Evolutionary conservation across 2,113 vertebrate species (phyloP).

Genomic region (Hoplias malabaricus): DNA sequence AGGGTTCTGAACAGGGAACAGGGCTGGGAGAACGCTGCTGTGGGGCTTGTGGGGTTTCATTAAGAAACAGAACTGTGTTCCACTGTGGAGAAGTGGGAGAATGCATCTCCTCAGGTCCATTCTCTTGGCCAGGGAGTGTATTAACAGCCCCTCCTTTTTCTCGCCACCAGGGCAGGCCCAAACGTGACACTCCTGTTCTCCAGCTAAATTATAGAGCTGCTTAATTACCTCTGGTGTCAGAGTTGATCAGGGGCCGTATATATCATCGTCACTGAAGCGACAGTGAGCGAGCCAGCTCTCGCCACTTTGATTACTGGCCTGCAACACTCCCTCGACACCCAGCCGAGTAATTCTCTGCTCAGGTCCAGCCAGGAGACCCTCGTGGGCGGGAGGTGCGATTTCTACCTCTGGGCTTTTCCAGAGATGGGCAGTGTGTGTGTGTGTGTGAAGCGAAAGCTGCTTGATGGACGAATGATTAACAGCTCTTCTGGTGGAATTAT

Average conservation of each 20-base stretch:
- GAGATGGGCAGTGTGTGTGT: neutral
- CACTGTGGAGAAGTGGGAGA: no score
- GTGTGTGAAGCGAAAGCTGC: slow-evolving; percentile 11
- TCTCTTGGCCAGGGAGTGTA: slow-evolving; percentile 8
- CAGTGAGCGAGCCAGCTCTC: slow-evolving; percentile 13
- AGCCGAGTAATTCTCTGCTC: slow-evolving; percentile 23
- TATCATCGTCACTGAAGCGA: slow-evolving; percentile 53
- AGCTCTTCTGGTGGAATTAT: neutral
- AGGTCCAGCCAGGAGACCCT: neutral
- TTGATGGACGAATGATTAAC: slow-evolving; percentile 19
- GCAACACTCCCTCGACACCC: slow-evolving; percentile 8
- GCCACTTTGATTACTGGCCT: slow-evolving; percentile 48
- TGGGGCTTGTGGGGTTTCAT: no score
- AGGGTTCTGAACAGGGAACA: no score
- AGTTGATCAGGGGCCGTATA: slow-evolving; percentile 67
- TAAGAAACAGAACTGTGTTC: no score
- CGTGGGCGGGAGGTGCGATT: neutral
- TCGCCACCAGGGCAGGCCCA: slow-evolving; percentile 52
- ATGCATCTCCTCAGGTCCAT: neutral
- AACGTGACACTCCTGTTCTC: slow-evolving; percentile 57
- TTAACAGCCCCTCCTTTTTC: slow-evolving; percentile 36
- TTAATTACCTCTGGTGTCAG: slow-evolving; percentile 74
- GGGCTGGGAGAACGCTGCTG: no score
- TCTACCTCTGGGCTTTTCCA: slow-evolving; percentile 22
- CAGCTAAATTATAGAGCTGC: slow-evolving; percentile 68